Evolutionary conservation across 2,797 vertebrate species (phyloP).

Genomic region (Anabas testudineus): DNA sequence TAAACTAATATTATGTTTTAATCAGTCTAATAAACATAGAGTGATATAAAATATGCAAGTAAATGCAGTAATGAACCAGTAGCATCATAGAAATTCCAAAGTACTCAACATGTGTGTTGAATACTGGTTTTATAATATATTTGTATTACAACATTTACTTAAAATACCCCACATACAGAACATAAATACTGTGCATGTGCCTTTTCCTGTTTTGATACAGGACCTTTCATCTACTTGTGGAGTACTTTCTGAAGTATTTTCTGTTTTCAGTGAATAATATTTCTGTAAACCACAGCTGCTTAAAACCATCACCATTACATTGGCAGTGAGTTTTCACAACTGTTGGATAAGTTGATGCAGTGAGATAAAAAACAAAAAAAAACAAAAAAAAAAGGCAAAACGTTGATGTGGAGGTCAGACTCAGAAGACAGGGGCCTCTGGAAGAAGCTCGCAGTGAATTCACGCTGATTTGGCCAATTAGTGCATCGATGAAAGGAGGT

Average conservation of each 20-base stretch:
- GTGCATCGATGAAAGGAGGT: conserved; percentile 45
- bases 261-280: too few relatives aligned
- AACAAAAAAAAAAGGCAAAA: not conserved
- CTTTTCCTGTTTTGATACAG: too few relatives aligned
- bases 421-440: conserved; percentile 1
- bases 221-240: too few relatives aligned
- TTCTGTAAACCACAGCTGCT: not conserved
- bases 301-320: not conserved
- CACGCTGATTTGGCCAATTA: conserved; percentile 52
- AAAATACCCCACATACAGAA: not conserved
- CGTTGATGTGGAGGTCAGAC: conserved; percentile 21
- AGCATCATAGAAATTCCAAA: not conserved
- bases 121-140: too few relatives aligned
- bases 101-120: not conserved
- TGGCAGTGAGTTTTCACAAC: too few relatives aligned
- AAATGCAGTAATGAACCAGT: not conserved
- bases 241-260: too few relatives aligned
- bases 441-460: conserved; percentile 6
- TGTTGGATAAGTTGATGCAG: not conserved
- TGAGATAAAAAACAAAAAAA: not conserved
- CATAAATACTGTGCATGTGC: too few relatives aligned
- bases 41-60: not conserved
- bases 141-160: too few relatives aligned
- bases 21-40: not conserved
- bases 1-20: not conserved